Percentiles rank a stretch among this genome's conserved stretches.
Evolutionary conservation across 1,140 invertebrate species (phyloP).

Genomic region (Drosophila sechellia): DNA sequence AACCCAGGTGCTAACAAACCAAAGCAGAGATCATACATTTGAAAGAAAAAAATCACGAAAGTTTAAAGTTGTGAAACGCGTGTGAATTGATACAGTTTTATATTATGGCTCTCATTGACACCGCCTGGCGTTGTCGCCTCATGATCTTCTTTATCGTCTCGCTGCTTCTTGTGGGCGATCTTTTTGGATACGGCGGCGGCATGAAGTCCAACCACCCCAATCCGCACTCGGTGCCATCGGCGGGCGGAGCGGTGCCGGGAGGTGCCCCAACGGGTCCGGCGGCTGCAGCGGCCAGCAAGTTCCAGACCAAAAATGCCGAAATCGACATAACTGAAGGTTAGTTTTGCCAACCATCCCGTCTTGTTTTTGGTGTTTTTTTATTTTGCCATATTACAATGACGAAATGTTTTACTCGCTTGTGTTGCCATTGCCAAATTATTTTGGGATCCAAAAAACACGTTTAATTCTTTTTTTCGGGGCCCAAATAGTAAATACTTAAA

Average conservation of each 20-base stretch:
- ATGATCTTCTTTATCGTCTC: slow-evolving; percentile 75
- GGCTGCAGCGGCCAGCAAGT: slow-evolving; percentile 70
- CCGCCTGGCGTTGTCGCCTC: slow-evolving; percentile 81
- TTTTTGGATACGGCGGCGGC: slow-evolving; percentile 75
- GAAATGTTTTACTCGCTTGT: slow-evolving; percentile 10
- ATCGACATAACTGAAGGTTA: slow-evolving; percentile 83
- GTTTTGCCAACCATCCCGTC: slow-evolving; percentile 33
- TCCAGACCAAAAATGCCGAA: slow-evolving; percentile 80
- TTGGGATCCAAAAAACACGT: neutral
- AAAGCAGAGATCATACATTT: neutral
- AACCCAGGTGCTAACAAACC: slow-evolving; percentile 44
- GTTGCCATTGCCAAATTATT: neutral
- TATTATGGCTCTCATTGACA: slow-evolving; percentile 69
- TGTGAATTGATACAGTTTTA: slow-evolving; percentile 19
- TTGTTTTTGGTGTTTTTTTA: neutral
- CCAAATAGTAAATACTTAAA: too few relatives aligned
- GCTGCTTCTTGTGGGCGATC: slow-evolving; percentile 79
- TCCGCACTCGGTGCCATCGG: slow-evolving; percentile 38
- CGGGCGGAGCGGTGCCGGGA: slow-evolving; percentile 28
- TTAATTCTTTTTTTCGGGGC: too few relatives aligned
- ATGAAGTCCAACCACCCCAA: slow-evolving; percentile 74
- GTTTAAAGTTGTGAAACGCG: slow-evolving; percentile 35
- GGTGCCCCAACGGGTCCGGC: slow-evolving; percentile 68
- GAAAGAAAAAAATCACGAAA: neutral
- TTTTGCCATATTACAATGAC: slow-evolving; percentile 28